Base-by-base conservation (phyloP, 2,113 vertebrate species). In the Lipophrys pholis region DNA sequence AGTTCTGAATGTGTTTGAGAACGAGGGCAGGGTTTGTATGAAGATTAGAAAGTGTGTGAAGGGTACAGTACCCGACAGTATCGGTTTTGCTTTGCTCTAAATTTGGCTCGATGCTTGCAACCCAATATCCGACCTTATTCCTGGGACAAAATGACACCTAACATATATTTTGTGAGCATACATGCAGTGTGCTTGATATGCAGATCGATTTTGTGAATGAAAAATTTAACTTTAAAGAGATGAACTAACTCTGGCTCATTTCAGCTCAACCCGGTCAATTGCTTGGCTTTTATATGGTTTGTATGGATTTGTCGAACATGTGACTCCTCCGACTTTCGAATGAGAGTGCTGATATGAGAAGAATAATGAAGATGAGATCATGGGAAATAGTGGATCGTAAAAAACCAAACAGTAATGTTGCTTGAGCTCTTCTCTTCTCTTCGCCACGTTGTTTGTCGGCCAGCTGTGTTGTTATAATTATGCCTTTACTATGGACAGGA, bases 61-160 rank as follows among this genome's bases (percentile, higher is more conserved):
- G 65, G 60, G 67, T 81, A 83, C 69, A 74, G 71, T 80, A 67
- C 81, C 60, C 10, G 40, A 73, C 6, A 6, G 81, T 84, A 85
- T 90, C 89, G 79, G 75, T 69, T 86, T 79, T 53, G 75, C 85
- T 86, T 78, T 52, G 16, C 74, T 88, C 88, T 92, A 91, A 90
- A 77, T 92, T 74, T 68, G 84, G 80, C 82, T 69, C 49, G 16
- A 30, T 58, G 80, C 72, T 76, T 71, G 91, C 73, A 87, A 92
- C 87, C 45, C 16, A 79, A 92, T 87, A 89, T 83, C 52, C 53
- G 85, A 83, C 80, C 82, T 83, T 83, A 77, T 80, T 79, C 69
- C 66, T 46, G 55, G 65, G 67, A 76, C 80, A 54, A 75, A 86
- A 80, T 70, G 56, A 75, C 72, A 72, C 73, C 50, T 14, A 14